phyloP scores from a whole-genome alignment of 2,797 vertebrate genomes.

The Acridotheres tristis region DNA sequence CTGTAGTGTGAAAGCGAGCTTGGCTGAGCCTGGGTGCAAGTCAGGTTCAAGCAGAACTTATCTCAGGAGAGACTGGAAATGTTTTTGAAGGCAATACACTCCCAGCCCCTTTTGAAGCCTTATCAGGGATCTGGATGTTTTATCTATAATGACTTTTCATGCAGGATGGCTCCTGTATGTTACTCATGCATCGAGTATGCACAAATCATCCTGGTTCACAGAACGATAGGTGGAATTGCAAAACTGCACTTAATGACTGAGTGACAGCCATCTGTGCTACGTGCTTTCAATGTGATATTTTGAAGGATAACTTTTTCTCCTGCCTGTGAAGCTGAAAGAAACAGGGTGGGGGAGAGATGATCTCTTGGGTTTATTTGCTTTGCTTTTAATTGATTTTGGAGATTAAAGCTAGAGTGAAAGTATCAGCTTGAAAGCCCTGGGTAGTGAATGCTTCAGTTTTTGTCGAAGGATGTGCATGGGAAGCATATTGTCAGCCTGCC shows the following conservation, averaged over 20 bases:
- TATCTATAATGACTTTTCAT: constrained; percentile 54
- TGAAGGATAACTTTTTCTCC: constrained; percentile 35
- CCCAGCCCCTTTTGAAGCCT: not conserved
- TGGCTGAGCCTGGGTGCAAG: not conserved
- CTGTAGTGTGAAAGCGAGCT: not conserved
- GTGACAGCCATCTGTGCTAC: constrained; percentile 14
- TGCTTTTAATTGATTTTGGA: constrained; percentile 69
- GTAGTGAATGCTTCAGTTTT: not conserved
- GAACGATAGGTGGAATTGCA: not conserved
- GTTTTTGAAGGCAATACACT: constrained; percentile 25
- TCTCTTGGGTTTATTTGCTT: constrained; percentile 48
- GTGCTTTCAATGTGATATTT: constrained; percentile 38
- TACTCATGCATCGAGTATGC: not conserved
- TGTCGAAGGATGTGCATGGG: not conserved
- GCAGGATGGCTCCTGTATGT: not conserved
- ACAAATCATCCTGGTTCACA: not conserved
- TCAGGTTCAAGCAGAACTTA: not conserved
- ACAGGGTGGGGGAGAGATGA: not conserved
- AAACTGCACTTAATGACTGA: constrained; percentile 27
- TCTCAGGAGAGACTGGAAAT: not conserved
- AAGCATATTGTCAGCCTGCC: not conserved
- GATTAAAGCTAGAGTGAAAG: constrained; percentile 58
- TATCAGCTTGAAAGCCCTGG: constrained; percentile 17
- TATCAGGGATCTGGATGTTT: not conserved
- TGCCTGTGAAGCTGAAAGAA: constrained; percentile 31